Conservation (phyloP, 2,113 vertebrate genomes). For the Gallinago media region DNA sequence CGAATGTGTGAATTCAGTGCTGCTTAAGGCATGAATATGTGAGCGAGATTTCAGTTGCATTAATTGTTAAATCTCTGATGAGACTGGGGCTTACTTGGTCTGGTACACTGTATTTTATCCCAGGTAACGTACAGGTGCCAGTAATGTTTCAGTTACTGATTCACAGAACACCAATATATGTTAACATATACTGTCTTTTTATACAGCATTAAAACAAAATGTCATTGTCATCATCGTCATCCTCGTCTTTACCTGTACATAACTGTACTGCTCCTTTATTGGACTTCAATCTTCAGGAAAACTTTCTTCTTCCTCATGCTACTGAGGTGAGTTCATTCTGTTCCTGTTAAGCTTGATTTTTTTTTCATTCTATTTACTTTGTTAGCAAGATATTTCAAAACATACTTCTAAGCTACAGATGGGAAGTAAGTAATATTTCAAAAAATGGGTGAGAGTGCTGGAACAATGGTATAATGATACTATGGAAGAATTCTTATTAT, state of each 20-base stretch:
- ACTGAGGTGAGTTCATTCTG: slow-evolving; percentile 28
- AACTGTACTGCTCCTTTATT: neutral
- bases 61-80: neutral
- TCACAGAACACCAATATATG: neutral
- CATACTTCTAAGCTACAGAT: neutral
- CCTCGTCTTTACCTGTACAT: neutral
- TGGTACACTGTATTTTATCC: neutral
- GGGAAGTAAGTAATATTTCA: neutral
- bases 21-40: neutral
- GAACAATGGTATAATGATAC: neutral
- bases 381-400: neutral
- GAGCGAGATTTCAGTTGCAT: neutral
- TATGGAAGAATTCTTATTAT: neutral
- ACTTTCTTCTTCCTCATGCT: neutral
- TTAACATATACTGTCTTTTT: neutral
- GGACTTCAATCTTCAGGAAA: neutral
- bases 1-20: neutral
- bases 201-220: neutral
- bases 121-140: neutral
- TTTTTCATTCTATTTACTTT: neutral
- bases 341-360: neutral
- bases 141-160: neutral
- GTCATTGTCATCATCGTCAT: neutral
- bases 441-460: neutral
- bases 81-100: neutral